Percentiles rank a stretch among this genome's conserved stretches.
These are phyloP conservation scores for Lophura nycthemera DNA, from an alignment of 2,113 vertebrate genomes.

Conservation along the genomic window DNA sequence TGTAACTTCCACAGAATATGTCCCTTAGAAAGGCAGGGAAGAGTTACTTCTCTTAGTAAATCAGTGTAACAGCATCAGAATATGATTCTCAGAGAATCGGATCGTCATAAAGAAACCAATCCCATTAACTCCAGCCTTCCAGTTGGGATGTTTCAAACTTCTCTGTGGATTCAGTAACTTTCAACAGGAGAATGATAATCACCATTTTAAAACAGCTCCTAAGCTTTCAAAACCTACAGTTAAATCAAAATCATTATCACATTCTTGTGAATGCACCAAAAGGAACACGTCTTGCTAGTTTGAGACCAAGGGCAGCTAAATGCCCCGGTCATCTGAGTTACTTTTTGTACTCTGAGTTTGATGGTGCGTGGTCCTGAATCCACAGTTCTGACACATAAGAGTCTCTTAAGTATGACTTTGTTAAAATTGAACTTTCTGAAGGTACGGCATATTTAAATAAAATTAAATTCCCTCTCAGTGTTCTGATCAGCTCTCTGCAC, in stretches of 20 bases:
- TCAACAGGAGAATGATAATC: background rate
- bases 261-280: background rate
- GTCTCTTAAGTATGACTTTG: background rate
- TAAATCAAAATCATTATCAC: background rate
- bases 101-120: background rate
- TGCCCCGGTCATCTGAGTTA: background rate
- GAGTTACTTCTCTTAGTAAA: background rate
- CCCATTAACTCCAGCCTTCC: background rate
- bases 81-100: background rate
- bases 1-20: background rate
- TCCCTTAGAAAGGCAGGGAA: background rate
- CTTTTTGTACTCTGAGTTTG: background rate
- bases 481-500: background rate
- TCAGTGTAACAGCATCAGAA: background rate
- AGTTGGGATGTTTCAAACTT: background rate
- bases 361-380: background rate
- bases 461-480: background rate
- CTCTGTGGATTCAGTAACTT: background rate
- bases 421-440: conserved; percentile 11
- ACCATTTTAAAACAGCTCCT: background rate
- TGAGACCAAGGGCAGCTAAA: background rate
- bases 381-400: background rate
- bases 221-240: background rate
- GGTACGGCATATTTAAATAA: background rate
- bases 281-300: background rate